Conservation (phyloP, 1,140 invertebrate species). For the Pristionchus pacificus region DNA sequence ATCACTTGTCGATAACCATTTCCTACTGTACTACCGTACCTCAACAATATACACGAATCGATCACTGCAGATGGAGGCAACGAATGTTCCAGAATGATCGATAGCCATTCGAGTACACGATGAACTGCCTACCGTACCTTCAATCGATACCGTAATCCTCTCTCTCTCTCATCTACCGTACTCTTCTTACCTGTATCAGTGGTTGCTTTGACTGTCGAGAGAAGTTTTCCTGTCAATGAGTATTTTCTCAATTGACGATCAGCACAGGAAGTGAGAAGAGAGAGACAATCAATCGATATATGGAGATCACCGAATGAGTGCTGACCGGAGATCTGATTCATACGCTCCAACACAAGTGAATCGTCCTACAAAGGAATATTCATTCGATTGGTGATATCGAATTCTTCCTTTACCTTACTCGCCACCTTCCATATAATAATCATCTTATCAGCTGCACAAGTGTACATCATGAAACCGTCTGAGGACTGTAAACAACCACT, state of each 20-base stretch:
- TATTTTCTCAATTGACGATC: conserved; percentile 1
- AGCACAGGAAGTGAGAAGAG: not conserved
- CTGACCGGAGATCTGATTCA: not conserved
- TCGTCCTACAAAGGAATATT: not conserved
- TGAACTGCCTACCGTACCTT: not conserved
- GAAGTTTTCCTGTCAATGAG: not conserved
- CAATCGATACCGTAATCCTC: not conserved
- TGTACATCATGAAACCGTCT: conserved; percentile 3
- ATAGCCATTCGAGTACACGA: not conserved
- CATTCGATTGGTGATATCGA: not conserved
- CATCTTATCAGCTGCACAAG: conserved; percentile 5
- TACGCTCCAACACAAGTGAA: not conserved
- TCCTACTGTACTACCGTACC: not conserved
- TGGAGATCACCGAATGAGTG: not conserved
- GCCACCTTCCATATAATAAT: not conserved
- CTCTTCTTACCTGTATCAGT: not conserved
- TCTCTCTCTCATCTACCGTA: too few species aligned
- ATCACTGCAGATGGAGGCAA: not conserved
- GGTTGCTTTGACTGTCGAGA: not conserved
- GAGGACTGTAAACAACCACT: not conserved
- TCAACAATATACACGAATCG: not conserved
- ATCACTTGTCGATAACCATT: not conserved
- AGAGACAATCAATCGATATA: not conserved
- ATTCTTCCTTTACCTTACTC: not conserved
- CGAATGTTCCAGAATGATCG: not conserved